phyloP scores from a whole-genome alignment of 2,888 invertebrate genomes.

The Apocheima hispidaria region DNA sequence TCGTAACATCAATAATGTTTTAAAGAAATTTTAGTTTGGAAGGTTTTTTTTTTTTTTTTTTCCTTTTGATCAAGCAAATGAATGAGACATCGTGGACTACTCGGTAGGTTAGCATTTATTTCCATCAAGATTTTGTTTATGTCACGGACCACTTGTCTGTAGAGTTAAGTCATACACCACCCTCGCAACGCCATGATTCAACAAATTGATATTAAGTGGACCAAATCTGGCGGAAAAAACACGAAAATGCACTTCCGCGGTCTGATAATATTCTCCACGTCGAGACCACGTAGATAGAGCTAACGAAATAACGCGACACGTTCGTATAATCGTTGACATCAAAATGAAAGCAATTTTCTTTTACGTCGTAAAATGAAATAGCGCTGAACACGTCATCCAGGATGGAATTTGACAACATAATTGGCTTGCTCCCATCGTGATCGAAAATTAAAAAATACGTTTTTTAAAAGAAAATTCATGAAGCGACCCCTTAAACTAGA shows the following conservation, averaged over 20 bases:
- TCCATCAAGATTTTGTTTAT: too few species aligned
- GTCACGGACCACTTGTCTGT: too few species aligned
- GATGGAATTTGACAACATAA: slow-evolving; percentile 32
- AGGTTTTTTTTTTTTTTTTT: too few species aligned
- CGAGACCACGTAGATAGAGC: not conserved
- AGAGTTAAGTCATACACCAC: not conserved
- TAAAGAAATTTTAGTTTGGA: too few species aligned
- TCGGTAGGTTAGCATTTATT: too few species aligned
- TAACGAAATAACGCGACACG: not conserved
- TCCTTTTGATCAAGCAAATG: too few species aligned
- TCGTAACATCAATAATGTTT: too few species aligned
- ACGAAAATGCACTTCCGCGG: slow-evolving; percentile 63
- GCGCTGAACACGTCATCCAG: slow-evolving; percentile 27
- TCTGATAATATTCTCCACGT: slow-evolving; percentile 28
- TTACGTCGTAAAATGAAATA: slow-evolving; percentile 13
- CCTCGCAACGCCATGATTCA: slow-evolving; percentile 20
- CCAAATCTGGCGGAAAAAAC: slow-evolving; percentile 45
- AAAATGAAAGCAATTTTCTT: slow-evolving; percentile 10
- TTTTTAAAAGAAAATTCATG: slow-evolving; percentile 24
- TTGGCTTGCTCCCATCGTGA: slow-evolving; percentile 32
- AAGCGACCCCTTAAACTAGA: slow-evolving; percentile 13
- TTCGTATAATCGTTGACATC: not conserved
- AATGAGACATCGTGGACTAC: too few species aligned
- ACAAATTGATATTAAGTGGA: slow-evolving; percentile 44
- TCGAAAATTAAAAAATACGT: slow-evolving; percentile 28